These are phyloP conservation scores for Aphis craccivora DNA, from an alignment of 1,140 invertebrate genomes.

Conservation along the genomic window DNA sequence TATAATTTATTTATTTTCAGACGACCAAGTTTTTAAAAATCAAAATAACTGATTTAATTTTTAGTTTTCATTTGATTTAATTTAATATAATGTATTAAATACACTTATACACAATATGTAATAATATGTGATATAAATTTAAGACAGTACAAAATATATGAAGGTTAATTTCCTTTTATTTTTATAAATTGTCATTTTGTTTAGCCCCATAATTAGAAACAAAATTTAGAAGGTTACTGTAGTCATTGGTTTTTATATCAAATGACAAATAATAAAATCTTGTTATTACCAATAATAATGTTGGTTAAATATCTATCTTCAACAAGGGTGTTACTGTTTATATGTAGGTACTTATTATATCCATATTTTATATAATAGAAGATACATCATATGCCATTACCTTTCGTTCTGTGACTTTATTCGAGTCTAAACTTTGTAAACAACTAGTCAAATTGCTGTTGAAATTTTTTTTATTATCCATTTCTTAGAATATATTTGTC, in stretches of 20 bases:
- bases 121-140: too few species aligned
- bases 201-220: too few species aligned
- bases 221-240: too few species aligned
- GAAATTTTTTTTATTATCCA: conserved; percentile 11
- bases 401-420: conserved; percentile 58
- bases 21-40: too few species aligned
- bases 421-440: conserved; percentile 40
- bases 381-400: background rate
- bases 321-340: background rate
- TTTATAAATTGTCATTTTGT: too few species aligned
- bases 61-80: too few species aligned
- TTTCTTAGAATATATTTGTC: background rate
- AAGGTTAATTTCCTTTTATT: too few species aligned
- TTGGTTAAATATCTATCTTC: background rate
- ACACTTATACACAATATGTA: too few species aligned
- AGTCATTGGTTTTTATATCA: background rate
- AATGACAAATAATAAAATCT: background rate
- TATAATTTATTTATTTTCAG: too few species aligned
- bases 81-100: too few species aligned
- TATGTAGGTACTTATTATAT: background rate
- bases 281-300: background rate
- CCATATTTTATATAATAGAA: background rate
- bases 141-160: too few species aligned
- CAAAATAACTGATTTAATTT: too few species aligned
- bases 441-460: conserved; percentile 31